Conservation (phyloP, 1,140 invertebrate species). For the Zaprionus gabonicus region DNA sequence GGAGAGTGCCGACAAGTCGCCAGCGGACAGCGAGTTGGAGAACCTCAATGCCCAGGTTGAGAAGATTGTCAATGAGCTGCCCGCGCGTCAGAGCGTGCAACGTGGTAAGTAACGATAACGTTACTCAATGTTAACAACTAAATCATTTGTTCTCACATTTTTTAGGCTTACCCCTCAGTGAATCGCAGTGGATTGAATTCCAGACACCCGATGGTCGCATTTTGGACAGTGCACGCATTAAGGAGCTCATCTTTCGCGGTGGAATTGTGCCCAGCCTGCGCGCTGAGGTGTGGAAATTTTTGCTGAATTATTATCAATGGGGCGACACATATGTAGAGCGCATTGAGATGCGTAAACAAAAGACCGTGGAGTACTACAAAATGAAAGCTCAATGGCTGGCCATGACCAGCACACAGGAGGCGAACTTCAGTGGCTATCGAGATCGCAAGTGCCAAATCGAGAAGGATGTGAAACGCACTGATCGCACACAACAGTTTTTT, state of each 20-base stretch:
- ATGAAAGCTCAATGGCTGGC: constrained; percentile 99
- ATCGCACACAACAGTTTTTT: constrained; percentile 96
- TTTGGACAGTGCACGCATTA: constrained; percentile 88
- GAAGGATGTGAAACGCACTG: constrained; percentile 98
- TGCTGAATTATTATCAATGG: constrained; percentile 96
- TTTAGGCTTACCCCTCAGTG: constrained; percentile 87
- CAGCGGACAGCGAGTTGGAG: constrained; percentile 75
- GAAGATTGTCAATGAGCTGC: constrained; percentile 75
- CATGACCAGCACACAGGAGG: constrained; percentile 94
- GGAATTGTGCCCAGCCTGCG: constrained; percentile 90
- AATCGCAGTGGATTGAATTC: constrained; percentile 91
- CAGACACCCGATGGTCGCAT: constrained; percentile 92
- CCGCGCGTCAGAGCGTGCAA: constrained; percentile 65
- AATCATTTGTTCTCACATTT: not conserved
- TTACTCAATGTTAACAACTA: not conserved
- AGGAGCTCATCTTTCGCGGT: constrained; percentile 94
- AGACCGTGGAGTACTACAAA: constrained; percentile 94
- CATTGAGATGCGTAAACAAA: constrained; percentile 88
- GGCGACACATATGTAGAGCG: constrained; percentile 90
- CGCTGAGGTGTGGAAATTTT: constrained; percentile 96
- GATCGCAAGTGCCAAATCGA: constrained; percentile 98
- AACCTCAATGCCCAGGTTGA: constrained; percentile 77
- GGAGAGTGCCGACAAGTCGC: constrained; percentile 74
- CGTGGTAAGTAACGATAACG: constrained; percentile 45
- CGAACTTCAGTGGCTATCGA: constrained; percentile 93